Conservation (phyloP, 2,888 invertebrate species). For the Heteromyza rotundicornis region DNA sequence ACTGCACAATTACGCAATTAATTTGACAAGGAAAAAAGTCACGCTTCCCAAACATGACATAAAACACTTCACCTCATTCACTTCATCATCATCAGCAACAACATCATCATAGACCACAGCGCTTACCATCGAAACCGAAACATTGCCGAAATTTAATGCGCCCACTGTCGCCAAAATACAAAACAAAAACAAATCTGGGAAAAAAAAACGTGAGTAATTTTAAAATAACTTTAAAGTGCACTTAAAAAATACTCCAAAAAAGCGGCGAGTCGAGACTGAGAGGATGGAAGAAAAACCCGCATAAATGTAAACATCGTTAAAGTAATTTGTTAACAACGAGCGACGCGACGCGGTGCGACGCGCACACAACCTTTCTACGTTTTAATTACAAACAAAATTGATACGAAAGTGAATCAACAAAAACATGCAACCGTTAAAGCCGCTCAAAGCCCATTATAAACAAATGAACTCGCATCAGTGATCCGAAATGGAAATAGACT, state of each 20-base stretch:
- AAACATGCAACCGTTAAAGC: too few relatives aligned
- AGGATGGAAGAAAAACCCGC: neutral
- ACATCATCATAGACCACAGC: too few relatives aligned
- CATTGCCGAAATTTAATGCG: neutral
- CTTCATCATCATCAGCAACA: too few relatives aligned
- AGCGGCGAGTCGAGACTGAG: neutral
- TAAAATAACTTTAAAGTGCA: slow-evolving; percentile 13
- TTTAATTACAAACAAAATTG: too few relatives aligned
- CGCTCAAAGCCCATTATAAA: too few relatives aligned
- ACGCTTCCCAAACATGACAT: slow-evolving; percentile 2
- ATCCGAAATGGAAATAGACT: too few relatives aligned
- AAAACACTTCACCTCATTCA: neutral
- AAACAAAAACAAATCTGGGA: neutral
- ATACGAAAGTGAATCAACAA: too few relatives aligned
- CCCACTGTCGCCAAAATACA: neutral
- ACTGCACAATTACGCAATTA: slow-evolving; percentile 16
- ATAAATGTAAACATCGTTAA: slow-evolving; percentile 8
- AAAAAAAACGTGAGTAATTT: neutral
- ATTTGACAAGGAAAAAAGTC: slow-evolving; percentile 22
- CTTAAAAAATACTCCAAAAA: neutral
- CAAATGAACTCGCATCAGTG: too few relatives aligned
- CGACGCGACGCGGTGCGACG: too few relatives aligned
- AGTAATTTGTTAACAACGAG: too few relatives aligned
- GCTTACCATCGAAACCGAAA: too few relatives aligned
- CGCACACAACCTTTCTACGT: too few relatives aligned